Evolutionary conservation across 2,113 vertebrate species (phyloP).

Genomic region (Leucosticte australis): DNA sequence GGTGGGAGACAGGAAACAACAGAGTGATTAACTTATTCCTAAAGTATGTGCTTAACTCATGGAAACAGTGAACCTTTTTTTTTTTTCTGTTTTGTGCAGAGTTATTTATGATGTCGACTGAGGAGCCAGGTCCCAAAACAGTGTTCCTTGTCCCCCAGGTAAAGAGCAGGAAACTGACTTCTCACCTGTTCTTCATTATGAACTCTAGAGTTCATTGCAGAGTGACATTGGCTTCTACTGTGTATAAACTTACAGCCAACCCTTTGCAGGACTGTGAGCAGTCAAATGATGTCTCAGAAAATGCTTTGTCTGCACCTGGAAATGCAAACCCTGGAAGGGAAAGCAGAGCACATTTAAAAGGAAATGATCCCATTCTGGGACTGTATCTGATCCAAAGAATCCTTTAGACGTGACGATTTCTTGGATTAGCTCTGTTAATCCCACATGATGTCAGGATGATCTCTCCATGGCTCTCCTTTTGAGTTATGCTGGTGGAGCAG

Average conservation of each 20-base stretch:
- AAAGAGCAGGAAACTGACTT: constrained; percentile 21
- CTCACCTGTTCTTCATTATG: constrained; percentile 5
- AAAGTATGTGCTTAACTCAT: constrained; percentile 32
- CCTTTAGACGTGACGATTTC: background rate
- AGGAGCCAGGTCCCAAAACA: constrained; percentile 17
- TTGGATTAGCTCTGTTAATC: background rate
- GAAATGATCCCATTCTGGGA: background rate
- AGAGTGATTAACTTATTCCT: constrained; percentile 22
- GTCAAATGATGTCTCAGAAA: background rate
- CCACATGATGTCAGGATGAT: background rate
- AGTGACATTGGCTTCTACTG: background rate
- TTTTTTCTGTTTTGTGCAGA: background rate
- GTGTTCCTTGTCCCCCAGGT: background rate
- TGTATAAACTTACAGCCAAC: background rate
- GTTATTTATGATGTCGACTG: constrained; percentile 12
- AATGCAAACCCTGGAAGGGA: background rate
- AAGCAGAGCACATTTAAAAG: background rate
- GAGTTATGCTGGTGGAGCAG: background rate
- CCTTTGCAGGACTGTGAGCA: background rate
- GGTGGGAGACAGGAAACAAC: constrained; percentile 30
- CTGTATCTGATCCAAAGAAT: background rate
- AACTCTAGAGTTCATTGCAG: background rate
- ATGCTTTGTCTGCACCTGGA: background rate
- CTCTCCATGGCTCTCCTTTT: background rate
- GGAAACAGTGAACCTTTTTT: background rate